Evolutionary conservation across 2,797 vertebrate genomes (phyloP), one percentile per base, ranked within the genome.

Genomic region (Adelosebastes latens): DNA sequence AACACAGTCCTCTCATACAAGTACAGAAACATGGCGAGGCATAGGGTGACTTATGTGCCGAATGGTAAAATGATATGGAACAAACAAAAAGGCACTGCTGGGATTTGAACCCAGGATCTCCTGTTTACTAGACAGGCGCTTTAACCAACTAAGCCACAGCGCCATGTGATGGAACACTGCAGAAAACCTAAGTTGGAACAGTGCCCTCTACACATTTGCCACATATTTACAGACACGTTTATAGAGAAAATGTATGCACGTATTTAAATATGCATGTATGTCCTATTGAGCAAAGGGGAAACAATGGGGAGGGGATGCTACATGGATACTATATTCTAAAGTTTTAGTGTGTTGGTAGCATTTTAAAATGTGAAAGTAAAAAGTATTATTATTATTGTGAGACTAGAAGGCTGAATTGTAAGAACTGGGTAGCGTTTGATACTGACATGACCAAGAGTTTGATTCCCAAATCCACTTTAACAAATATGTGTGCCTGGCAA

Each of bases 121-220:
- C 42, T 72, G 42, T 72, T 72, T 62, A 61, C 75, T 75, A 39
- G 52, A 62, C 36, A 53, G 55, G 64, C 25, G 0, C 62, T 59
- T 76, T 46, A 49, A 75, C 61, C 61, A 65, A 31, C 72, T 75
- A 75, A 75, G 52, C 62, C 72, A 75, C 72, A 6, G 58, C 22
- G 0, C 72, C 32, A 49, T 20, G 3, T 53, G 8, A n/a, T 10
- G 8, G 49, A 53, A 2, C 0, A 0, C 18, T 12, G 31, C 1
- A n/a, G 31, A 34, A n/a, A 13, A 63, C 22, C 20, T 24, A 4
- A 14, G 5, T 5, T 29, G 9, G 4, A 22, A 22, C 20, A n/a
- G 49, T 53, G 20, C 20, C 49, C 20, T n/a, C 8, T 10, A 52
- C 4, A 5, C 9, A n/a, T 52, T 52, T 46, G 42, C 42, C 16